These are phyloP conservation scores for Eupithecia abbreviata DNA, from an alignment of 2,888 invertebrate species.

Conservation along the genomic window DNA sequence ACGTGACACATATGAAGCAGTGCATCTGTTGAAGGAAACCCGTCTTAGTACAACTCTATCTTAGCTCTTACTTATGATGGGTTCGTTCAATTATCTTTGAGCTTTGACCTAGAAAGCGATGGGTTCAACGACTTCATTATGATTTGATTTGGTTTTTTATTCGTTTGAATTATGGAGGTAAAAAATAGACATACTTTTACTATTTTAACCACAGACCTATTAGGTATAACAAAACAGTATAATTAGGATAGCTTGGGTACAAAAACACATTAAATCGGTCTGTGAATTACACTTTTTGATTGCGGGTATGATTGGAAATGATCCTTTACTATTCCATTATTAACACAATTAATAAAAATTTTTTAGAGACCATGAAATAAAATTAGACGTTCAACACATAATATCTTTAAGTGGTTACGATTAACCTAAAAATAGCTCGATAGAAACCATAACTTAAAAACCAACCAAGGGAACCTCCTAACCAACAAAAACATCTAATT, in stretches of 20 bases:
- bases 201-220: not conserved
- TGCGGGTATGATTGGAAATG: not conserved
- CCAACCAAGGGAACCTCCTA: too few species aligned
- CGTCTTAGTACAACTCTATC: not conserved
- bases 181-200: not conserved
- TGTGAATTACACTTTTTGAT: not conserved
- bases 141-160: slow-evolving; percentile 1
- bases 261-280: not conserved
- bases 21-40: slow-evolving; percentile 70
- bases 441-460: too few species aligned
- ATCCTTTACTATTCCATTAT: not conserved
- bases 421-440: not conserved
- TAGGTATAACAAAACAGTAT: not conserved
- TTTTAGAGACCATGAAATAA: too few species aligned
- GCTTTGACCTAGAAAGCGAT: slow-evolving; percentile 24
- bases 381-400: not conserved
- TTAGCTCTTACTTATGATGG: not conserved
- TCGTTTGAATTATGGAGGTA: not conserved
- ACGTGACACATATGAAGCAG: slow-evolving; percentile 76
- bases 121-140: slow-evolving; percentile 19
- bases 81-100: slow-evolving; percentile 12
- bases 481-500: too few species aligned
- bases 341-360: too few species aligned
- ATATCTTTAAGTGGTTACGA: not conserved
- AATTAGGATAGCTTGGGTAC: not conserved